A percentile compares a stretch with the other conserved stretches of the same genome.
Evolutionary conservation across 2,113 vertebrate genomes (phyloP).

Genomic region (Raja brachyura): DNA sequence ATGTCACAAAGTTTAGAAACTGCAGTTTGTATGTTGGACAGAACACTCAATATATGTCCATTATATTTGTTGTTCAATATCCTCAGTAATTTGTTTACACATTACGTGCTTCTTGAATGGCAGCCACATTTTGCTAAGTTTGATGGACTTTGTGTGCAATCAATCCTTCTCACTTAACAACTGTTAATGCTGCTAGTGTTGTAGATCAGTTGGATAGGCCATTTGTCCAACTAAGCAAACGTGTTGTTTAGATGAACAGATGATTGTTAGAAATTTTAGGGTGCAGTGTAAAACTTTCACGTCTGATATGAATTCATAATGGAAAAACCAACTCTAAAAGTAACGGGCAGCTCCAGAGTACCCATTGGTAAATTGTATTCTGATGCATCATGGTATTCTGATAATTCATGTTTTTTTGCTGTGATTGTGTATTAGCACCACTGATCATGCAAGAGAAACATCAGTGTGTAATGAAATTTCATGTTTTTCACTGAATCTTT

Average conservation of each 20-base stretch:
- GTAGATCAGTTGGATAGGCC: neutral
- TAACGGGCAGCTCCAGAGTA: too few species aligned
- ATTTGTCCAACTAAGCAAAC: neutral
- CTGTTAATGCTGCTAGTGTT: neutral
- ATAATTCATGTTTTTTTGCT: too few species aligned
- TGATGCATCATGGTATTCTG: too few species aligned
- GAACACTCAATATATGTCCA: neutral
- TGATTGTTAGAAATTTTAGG: neutral
- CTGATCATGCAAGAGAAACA: too few species aligned
- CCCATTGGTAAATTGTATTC: too few species aligned
- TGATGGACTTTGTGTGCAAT: neutral
- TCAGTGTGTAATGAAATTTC: too few species aligned
- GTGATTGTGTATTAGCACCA: too few species aligned
- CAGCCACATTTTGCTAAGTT: neutral
- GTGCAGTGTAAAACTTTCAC: too few species aligned
- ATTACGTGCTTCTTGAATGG: neutral
- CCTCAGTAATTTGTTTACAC: neutral
- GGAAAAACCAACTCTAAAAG: too few species aligned
- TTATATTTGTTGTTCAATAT: neutral
- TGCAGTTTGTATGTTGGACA: too few species aligned
- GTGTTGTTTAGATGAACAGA: neutral
- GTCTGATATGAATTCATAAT: too few species aligned
- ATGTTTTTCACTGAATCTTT: too few species aligned
- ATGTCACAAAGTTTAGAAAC: neutral
- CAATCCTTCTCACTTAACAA: neutral